Base-by-base conservation (phyloP, 2,888 invertebrate genomes). In the Polymixis flavicincta region DNA sequence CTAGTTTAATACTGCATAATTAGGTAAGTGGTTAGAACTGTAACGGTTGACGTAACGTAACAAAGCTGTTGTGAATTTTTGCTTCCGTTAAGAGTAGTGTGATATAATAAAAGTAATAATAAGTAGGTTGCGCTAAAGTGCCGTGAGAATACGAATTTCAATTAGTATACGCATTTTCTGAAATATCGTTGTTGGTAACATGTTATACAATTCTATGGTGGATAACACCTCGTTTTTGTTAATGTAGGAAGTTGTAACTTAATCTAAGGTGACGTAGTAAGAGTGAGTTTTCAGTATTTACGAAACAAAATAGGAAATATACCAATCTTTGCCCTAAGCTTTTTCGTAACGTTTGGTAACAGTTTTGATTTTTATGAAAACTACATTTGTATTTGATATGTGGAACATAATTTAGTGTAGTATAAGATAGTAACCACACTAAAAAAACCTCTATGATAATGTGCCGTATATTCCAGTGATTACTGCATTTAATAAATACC, bases 81-180 rank as follows among this genome's bases (percentile, higher is more conserved):
- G 60, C 63, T 87, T 84, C 88, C 80, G 70, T 85, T 87, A 79
- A 69, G 74, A 82, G 60, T 78, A 65, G 75, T 84, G 67, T 89
- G 82, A 87, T 84, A 87, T 89, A 88, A 89, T 82, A 78, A 71
- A 81, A 80, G 57, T 79, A 42, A 72, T 45, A 60, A 72, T 65
- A 87, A 88, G 77, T 87, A 69, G 85, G 88, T 88, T 88, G 75
- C 65, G 48, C 52, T 71, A 66, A 76, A 84, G 71, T 85, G 80
- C 78, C 89, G 87, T 89, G 89, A 79, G 89, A 89, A 84, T 73
- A 80, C n/a, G 66, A 80, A 82, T 85, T 86, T 67, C 71, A 77
- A 82, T 83, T 84, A 77, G 66, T 83, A 60, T 71, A 79, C 72
- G 83, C 71, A 80, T 85, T 82, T 85, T 78, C 48, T 52, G 67